A percentile compares a stretch with the other conserved stretches of the same genome.
Evolutionary conservation across 2,888 invertebrate genomes (phyloP).

Genomic region (Rosalia funebris): DNA sequence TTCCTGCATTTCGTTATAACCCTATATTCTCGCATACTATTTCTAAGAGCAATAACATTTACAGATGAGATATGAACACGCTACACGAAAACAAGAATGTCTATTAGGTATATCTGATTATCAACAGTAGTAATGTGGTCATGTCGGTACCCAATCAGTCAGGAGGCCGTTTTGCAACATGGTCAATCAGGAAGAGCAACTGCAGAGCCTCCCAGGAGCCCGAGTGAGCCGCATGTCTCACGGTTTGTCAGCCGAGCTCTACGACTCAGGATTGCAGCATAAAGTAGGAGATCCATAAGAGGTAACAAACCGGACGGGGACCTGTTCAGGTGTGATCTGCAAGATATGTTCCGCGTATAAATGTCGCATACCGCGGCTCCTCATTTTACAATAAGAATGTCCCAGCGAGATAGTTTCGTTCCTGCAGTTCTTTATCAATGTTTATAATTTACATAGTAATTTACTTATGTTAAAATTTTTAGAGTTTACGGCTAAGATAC

Average conservation of each 20-base stretch:
- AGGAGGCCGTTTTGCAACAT: constrained; percentile 25
- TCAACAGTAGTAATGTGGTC: constrained; percentile 28
- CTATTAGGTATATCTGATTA: constrained; percentile 21
- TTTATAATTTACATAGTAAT: too few species aligned
- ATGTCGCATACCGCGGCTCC: constrained; percentile 20
- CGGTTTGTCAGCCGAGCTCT: constrained; percentile 31
- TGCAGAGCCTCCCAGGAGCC: constrained; percentile 29
- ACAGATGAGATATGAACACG: constrained; percentile 6
- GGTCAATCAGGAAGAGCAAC: constrained; percentile 35
- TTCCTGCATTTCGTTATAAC: background rate
- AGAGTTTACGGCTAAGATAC: too few species aligned
- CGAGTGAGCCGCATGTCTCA: constrained; percentile 28
- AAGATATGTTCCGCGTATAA: constrained; percentile 25
- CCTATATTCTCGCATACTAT: too few species aligned
- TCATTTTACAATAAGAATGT: constrained; percentile 24
- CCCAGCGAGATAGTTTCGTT: too few species aligned
- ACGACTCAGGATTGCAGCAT: constrained; percentile 16
- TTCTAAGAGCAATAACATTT: constrained; percentile 2
- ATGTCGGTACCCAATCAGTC: constrained; percentile 31
- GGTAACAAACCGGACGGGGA: constrained; percentile 25
- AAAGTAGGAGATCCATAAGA: constrained; percentile 26
- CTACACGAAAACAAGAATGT: constrained; percentile 21
- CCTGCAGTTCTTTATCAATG: too few species aligned
- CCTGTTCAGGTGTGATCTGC: constrained; percentile 28
- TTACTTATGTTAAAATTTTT: too few species aligned